Evolutionary conservation across 2,888 invertebrate species (phyloP), one percentile per base, ranked within the genome.

Genomic region (Athalia cordata): DNA sequence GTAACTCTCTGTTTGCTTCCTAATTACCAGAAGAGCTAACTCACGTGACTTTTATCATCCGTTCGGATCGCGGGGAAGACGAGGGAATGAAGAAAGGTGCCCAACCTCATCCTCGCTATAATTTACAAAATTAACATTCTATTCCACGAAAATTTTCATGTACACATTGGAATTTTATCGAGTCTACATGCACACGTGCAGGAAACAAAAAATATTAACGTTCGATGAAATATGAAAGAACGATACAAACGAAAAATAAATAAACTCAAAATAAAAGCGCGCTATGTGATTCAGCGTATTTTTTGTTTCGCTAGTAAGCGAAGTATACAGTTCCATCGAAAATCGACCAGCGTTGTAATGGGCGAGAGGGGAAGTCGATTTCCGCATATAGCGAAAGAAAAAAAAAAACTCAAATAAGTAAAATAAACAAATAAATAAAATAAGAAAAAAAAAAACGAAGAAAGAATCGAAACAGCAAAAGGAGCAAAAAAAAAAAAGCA

Each of bases 1-100:
- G 82, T 84, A 81, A 83, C 78, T 83, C 29, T 29, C 87, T 87
- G 87, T 87, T 87, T 87, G 87, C 87, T 86, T 85, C 87, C 87
- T 87, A 87, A 87, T 87, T 87, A 87, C 85, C 62, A 50, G 52
- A 8, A 75, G 50, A 64, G 64, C 75, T 62, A 75, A 75, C 75
- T 75, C 75, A 50, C 75, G 64, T 75, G 75, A 75, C 75, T 75
- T 62, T 62, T 75, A 62, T 62, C 59, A 29, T 62, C 29, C 75
- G 50, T 11, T 15, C 47, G 29, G 13, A 62, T 29, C n/a, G 13
- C n/a, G n/a, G n/a, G 72, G 72, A 8, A 45, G 5, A 68, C 11
- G 55, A 50, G 52, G 52, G 49, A 45, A 29, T 29, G 29, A 29
- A 29, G 29, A 29, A 29, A 29, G 29, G 29, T 29, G 29, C 29